Base-by-base conservation (phyloP, 2,888 invertebrate genomes). In the Teleogryllus oceanicus region DNA sequence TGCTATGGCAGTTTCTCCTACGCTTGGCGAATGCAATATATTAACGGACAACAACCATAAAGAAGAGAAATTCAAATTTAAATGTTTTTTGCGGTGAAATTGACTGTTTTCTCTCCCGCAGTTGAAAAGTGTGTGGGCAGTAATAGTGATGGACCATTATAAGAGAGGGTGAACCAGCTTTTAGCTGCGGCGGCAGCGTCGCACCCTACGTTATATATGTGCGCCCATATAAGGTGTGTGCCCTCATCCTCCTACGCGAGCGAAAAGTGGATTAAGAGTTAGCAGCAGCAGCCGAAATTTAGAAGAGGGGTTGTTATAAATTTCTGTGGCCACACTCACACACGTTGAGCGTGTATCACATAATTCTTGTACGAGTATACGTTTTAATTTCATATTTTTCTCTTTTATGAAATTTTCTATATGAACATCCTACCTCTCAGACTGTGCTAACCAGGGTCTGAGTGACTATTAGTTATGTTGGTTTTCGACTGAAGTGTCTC, bases 21-120 rank as follows among this genome's bases (percentile, higher is more conserved):
- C 62, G 13, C 62, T n/a, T 62, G n/a, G 62, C 62, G 62, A 62
- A 62, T 62, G 62, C 62, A 62, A 62, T 62, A 62, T 62, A 62
- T 62, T 62, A 62, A 62, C 62, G n/a, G 62, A 62, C 16, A 62
- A 62, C 62, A n/a, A 62, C 62, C 62, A 62, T 62, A 62, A 62
- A 62, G 62, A 62, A 62, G 62, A 62, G 62, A 62, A 62, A 62
- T 62, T 62, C 62, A 62, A 62, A 62, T 62, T 62, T 62, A 62
- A 62, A 62, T 62, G 62, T n/a, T 62, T 62, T 62, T 62, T 62
- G 62, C n/a, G 62, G 62, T 16, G 62, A 62, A 62, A 62, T 62
- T 62, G 62, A 62, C 62, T 62, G 62, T 62, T 62, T 62, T 62
- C 62, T 62, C 62, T 62, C 16, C 62, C 16, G 62, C 62, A 62